These are phyloP conservation scores for Polydrusus pterygomalis DNA, from an alignment of 2,888 invertebrate genomes.

Conservation along the genomic window DNA sequence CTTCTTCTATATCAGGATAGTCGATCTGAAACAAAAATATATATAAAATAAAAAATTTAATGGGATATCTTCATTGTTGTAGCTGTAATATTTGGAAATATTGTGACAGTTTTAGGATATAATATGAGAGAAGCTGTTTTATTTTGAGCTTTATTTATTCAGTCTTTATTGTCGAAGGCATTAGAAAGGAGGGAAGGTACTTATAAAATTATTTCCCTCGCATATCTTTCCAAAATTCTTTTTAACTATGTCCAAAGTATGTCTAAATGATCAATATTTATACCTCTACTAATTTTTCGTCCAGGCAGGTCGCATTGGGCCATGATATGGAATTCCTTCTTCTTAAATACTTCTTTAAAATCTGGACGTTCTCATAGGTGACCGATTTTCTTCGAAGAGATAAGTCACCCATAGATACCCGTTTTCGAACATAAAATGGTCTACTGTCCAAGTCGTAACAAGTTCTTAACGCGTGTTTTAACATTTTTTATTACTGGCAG, in stretches of 20 bases:
- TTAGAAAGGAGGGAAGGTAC: no score
- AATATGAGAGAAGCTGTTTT: no score
- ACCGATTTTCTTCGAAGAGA: conserved; percentile 58
- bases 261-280: background rate
- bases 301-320: conserved; percentile 63
- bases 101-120: no score
- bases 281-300: conserved; percentile 44
- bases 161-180: no score
- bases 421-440: conserved; percentile 59
- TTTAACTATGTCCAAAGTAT: no score
- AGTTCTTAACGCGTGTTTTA: conserved; percentile 68
- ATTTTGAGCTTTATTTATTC: no score
- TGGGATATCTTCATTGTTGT: no score
- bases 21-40: conserved; percentile 79
- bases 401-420: conserved; percentile 60
- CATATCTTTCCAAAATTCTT: no score
- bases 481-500: no score
- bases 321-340: conserved; percentile 68
- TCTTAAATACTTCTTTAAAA: conserved; percentile 61
- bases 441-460: conserved; percentile 63
- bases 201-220: no score
- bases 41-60: no score
- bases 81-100: no score
- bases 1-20: conserved; percentile 77
- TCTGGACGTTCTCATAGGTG: conserved; percentile 58